Evolutionary conservation across 2,113 vertebrate genomes (phyloP), one percentile per base, ranked within the genome.

Genomic region (Cyprinus carpio): DNA sequence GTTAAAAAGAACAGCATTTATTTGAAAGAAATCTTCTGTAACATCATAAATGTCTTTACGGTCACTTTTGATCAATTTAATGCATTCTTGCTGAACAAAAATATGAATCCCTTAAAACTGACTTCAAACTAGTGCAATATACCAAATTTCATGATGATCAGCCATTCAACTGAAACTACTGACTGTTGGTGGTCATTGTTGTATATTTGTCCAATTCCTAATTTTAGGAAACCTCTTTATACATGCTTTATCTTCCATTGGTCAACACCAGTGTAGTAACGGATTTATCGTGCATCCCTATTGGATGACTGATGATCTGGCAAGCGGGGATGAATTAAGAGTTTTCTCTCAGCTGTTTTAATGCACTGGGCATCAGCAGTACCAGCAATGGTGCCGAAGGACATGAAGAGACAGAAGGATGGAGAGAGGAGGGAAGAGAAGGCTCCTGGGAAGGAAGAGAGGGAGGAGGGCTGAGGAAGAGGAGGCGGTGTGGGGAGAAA

Each of bases 401-500:
- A 74, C 51, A 51, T 78, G 84, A 5, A 29, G 58, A 58, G 78
- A 65, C 58, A 84, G 54, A 25, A 74, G 67, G 69, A 69, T 20
- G 84, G 58, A 84, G 27, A 86, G 64, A 71, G 49, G 46, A 76
- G 58, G 60, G 31, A 67, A 51, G 46, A 75, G n/a, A 16, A 54
- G 56, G n/a, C 34, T 37, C 37, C 25, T 54, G 75, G 3, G 27
- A 49, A 54, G 58, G 27, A 77, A 84, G 37, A 65, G 34, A 46
- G 43, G 43, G 43, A 46, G 43, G 11, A 46, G 43, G 43, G 43
- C 43, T 46, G 43, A 46, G 43, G 43, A 46, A 46, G 62, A 74
- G 46, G 49, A 71, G 27, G 37, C 4, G 11, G 60, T 25, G 4
- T 46, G 58, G 43, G 18, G 25, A 46, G 58, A 43, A 56, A 51